phyloP scores from a whole-genome alignment of 2,888 invertebrate genomes.

The Cephus rjabovi region DNA sequence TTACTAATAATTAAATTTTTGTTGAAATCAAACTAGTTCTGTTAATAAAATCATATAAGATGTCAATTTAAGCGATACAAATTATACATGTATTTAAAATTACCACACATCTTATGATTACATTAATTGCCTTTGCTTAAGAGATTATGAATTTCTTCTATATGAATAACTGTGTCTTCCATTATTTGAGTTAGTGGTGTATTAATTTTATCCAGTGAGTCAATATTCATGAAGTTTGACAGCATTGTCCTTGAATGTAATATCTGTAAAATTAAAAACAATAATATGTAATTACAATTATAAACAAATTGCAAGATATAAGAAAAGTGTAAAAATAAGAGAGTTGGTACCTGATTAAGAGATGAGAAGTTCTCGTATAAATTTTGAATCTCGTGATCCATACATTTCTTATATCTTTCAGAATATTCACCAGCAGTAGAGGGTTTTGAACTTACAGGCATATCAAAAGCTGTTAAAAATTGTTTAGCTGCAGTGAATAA shows the following conservation, averaged over 20 bases:
- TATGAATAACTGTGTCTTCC: conserved; percentile 37
- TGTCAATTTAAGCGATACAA: background rate
- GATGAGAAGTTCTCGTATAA: conserved; percentile 34
- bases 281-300: background rate
- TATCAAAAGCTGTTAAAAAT: conserved; percentile 41
- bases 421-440: no score
- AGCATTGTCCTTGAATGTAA: conserved; percentile 34
- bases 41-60: background rate
- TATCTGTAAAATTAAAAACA: conserved; percentile 27
- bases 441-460: no score
- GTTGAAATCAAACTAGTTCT: background rate
- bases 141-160: conserved; percentile 33
- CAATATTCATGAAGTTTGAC: conserved; percentile 26
- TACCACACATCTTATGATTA: conserved; percentile 8
- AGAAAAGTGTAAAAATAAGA: background rate
- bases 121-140: conserved; percentile 1
- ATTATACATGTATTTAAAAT: background rate
- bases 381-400: conserved; percentile 24
- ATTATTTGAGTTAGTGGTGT: conserved; percentile 38
- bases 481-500: conserved; percentile 17
- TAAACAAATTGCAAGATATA: background rate
- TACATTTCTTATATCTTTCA: no score
- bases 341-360: conserved; percentile 39
- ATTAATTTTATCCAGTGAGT: conserved; percentile 21
- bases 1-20: background rate